Percentiles rank a stretch among this genome's conserved stretches.
Conservation (phyloP, 2,888 invertebrate species). For the Itoplectis maculator region DNA sequence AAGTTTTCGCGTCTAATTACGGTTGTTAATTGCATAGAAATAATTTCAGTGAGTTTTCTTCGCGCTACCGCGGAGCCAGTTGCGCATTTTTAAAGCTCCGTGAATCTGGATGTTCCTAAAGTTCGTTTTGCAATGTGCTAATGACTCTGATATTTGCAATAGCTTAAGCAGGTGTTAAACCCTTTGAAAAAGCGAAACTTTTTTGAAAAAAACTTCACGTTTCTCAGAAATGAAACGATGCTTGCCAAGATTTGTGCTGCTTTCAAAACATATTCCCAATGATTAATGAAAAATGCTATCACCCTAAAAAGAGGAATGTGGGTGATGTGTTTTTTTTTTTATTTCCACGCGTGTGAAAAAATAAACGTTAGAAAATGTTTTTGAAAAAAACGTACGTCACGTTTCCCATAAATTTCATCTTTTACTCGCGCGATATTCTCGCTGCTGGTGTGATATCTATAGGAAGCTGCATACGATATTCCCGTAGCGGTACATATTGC, state of each 20-base stretch:
- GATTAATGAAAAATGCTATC: no score
- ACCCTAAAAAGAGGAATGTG: no score
- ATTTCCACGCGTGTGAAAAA: background rate
- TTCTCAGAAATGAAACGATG: background rate
- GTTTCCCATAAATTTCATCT: background rate
- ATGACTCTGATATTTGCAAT: background rate
- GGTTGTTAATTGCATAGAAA: slow-evolving; percentile 4
- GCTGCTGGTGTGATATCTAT: no score
- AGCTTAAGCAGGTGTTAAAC: background rate
- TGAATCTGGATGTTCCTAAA: background rate
- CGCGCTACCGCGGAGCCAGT: background rate
- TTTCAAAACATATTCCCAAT: no score
- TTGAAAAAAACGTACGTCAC: background rate
- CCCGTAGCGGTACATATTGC: slow-evolving; percentile 9
- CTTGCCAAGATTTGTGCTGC: no score
- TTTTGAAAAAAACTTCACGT: no score
- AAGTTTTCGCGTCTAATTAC: slow-evolving; percentile 3
- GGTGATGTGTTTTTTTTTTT: no score
- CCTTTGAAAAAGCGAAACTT: no score
- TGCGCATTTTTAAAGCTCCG: background rate
- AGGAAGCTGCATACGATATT: background rate
- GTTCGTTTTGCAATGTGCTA: background rate
- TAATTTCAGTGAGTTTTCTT: background rate
- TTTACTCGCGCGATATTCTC: background rate
- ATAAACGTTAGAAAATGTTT: background rate